Conservation (phyloP, 2,113 vertebrate genomes). For the Xyrauchen texanus region DNA sequence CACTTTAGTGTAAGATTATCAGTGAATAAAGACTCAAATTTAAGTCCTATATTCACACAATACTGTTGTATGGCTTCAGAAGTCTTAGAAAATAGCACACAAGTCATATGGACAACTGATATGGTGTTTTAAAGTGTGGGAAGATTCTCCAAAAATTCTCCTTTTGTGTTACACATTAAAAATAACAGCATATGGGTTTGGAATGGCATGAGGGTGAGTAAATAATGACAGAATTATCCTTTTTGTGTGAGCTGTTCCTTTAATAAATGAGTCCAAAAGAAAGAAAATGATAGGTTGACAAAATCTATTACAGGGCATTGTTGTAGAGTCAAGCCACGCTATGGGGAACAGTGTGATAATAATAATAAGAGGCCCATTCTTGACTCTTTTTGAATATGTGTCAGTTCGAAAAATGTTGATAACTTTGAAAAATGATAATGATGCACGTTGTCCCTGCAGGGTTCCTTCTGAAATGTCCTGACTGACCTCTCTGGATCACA, state of each 20-base stretch:
- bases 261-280: background rate
- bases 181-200: too few species aligned
- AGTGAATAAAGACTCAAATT: too few species aligned
- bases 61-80: too few species aligned
- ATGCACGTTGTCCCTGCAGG: background rate
- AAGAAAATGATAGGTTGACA: background rate
- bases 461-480: background rate
- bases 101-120: too few species aligned
- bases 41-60: too few species aligned
- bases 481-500: background rate
- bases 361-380: background rate
- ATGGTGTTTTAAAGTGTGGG: too few species aligned
- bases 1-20: too few species aligned
- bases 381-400: constrained; percentile 1
- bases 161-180: too few species aligned
- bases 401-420: constrained; percentile 1
- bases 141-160: too few species aligned
- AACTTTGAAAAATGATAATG: background rate
- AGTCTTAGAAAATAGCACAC: too few species aligned
- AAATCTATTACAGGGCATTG: background rate
- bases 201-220: background rate
- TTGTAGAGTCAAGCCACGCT: background rate
- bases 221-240: background rate
- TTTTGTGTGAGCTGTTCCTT: background rate
- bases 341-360: background rate